phyloP scores from a whole-genome alignment of 2,113 vertebrate species.

The Odobenus rosmarus region DNA sequence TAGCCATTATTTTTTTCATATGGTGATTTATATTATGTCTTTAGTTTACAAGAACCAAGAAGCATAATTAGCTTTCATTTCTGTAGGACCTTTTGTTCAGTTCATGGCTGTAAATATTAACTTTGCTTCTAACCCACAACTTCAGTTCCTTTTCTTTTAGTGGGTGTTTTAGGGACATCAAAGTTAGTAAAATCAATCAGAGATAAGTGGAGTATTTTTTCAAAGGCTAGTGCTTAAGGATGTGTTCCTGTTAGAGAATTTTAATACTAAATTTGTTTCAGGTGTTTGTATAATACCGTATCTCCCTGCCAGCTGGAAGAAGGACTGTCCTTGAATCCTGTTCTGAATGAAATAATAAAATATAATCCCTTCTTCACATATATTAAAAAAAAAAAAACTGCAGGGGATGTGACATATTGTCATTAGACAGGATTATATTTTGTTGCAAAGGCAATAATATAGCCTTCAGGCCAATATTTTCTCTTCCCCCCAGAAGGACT shows the following conservation, averaged over 20 bases:
- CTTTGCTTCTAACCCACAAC: slow-evolving; percentile 41
- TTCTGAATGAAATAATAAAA: slow-evolving; percentile 59
- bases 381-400: not conserved
- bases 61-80: slow-evolving; percentile 39
- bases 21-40: slow-evolving; percentile 12
- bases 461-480: slow-evolving; percentile 20
- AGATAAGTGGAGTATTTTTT: slow-evolving; percentile 44
- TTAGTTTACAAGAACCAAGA: slow-evolving; percentile 30
- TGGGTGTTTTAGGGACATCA: slow-evolving; percentile 58
- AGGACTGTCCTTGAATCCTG: slow-evolving; percentile 54
- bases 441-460: slow-evolving; percentile 36
- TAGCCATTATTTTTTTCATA: not conserved
- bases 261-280: slow-evolving; percentile 65
- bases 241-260: slow-evolving; percentile 65
- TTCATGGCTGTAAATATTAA: slow-evolving; percentile 16
- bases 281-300: slow-evolving; percentile 52
- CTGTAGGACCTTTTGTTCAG: slow-evolving; percentile 1
- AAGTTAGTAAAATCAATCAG: slow-evolving; percentile 69
- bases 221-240: slow-evolving; percentile 42
- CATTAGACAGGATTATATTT: slow-evolving; percentile 1
- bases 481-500: not conserved
- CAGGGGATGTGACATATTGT: not conserved
- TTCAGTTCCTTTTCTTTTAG: slow-evolving; percentile 45
- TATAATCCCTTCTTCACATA: not conserved
- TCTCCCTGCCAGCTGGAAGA: slow-evolving; percentile 34